Conservation (phyloP, 1,140 invertebrate species). For the Chymomyza costata region DNA sequence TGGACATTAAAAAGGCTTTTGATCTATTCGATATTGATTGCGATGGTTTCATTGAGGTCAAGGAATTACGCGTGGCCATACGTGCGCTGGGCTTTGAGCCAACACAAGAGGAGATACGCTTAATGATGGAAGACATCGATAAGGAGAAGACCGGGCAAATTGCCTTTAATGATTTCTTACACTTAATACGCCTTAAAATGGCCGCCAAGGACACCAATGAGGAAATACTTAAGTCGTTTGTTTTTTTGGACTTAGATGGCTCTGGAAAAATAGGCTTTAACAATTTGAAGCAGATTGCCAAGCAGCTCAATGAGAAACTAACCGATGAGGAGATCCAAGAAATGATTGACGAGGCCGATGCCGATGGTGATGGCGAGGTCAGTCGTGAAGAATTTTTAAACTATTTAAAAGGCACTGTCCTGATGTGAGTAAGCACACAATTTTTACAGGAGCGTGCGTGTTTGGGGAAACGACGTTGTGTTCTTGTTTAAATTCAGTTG, state of each 20-base stretch:
- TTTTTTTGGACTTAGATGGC: conserved; percentile 94
- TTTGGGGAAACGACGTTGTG: conserved; percentile 28
- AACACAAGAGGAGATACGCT: conserved; percentile 97
- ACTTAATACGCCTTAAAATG: conserved; percentile 93
- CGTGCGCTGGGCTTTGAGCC: conserved; percentile 96
- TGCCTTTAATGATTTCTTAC: conserved; percentile 91
- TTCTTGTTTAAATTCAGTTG: too few species aligned
- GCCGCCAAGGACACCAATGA: conserved; percentile 95
- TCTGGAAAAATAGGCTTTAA: conserved; percentile 94
- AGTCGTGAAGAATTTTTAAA: conserved; percentile 94
- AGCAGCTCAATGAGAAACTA: conserved; percentile 94
- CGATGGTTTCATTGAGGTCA: conserved; percentile 89
- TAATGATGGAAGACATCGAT: conserved; percentile 93
- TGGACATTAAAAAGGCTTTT: conserved; percentile 96
- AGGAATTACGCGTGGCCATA: conserved; percentile 94
- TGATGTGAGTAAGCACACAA: too few species aligned
- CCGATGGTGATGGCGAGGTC: conserved; percentile 43
- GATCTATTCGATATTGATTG: conserved; percentile 94
- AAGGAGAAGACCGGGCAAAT: conserved; percentile 89
- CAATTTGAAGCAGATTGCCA: conserved; percentile 93
- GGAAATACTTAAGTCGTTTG: conserved; percentile 96
- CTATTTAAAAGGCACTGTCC: conserved; percentile 70
- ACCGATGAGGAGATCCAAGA: conserved; percentile 97
- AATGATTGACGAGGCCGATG: conserved; percentile 87
- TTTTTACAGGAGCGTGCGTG: too few species aligned